Base-by-base conservation (phyloP, 2,888 invertebrate genomes). In the Emmelina monodactyla region DNA sequence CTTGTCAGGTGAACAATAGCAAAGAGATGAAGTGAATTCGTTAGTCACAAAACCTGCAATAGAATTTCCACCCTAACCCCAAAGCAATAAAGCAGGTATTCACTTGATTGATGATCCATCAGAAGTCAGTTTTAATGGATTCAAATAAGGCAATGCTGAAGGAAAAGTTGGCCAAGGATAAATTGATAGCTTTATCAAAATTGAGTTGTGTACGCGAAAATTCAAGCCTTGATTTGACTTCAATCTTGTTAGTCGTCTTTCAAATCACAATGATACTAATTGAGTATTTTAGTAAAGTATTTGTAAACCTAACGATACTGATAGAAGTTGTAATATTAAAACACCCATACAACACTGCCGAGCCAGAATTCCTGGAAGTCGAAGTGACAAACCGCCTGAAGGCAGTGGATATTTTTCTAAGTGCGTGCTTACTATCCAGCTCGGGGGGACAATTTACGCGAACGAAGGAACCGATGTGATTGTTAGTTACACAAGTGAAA, bases 381-480 rank as follows among this genome's bases (percentile, higher is more conserved):
- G 32, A 14, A 25, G 22, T 35, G 16, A 31, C 6, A 15, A 9
- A 19, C 14, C 9, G 47, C 47, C 45, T 28, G 35, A 22, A 48
- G 25, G 48, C 38, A 12, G 16, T 30, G 22, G 37, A 43, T 37
- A 49, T 54, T 59, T 58, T 62, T 69, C 62, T 63, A 62, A 62
- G 62, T 62, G 57, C 58, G 56, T 58, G 55, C 52, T 54, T 48
- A 51, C 53, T 53, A 50, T 48, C 41, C 36, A 54, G 60, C 76
- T 63, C 37, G 47, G 46, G 69, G 78, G 67, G 68, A 78, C 76
- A 76, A 76, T 78, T 79, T 76, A 61, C 63, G 59, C 59, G 53
- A 10, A 25, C 50, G 53, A 53, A 45, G 50, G 52, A 53, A 46
- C 55, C 51, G 42, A 58, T 70, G 67, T 67, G 75, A 79, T 75